Evolutionary conservation across 2,797 vertebrate species (phyloP).

Genomic region (Tenualosa ilisha): DNA sequence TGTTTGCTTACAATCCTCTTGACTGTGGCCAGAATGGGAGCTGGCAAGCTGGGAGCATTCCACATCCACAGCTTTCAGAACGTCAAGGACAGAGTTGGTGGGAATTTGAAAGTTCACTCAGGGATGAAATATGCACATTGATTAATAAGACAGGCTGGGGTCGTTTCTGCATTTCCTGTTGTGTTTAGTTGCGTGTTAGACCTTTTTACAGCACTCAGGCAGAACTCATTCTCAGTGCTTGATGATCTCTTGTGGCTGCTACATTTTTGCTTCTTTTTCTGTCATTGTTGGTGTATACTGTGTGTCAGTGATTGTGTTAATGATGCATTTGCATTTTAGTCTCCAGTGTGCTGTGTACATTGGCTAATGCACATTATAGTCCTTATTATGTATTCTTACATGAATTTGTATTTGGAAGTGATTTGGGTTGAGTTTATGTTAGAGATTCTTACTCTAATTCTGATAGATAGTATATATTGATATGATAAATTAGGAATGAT

Average conservation of each 20-base stretch:
- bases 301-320: too few relatives aligned
- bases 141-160: not conserved
- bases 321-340: too few relatives aligned
- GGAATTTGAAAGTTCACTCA: not conserved
- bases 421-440: not conserved
- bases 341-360: too few relatives aligned
- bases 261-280: not conserved
- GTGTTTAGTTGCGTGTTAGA: not conserved
- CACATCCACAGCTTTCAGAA: not conserved
- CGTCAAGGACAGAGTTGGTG: not conserved
- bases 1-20: not conserved
- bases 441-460: too few relatives aligned
- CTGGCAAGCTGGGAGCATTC: not conserved
- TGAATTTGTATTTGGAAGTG: too few relatives aligned
- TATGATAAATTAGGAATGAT: too few relatives aligned
- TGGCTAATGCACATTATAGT: too few relatives aligned
- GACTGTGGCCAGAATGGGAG: not conserved
- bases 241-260: not conserved
- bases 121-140: not conserved
- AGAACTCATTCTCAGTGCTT: not conserved
- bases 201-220: not conserved
- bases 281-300: too few relatives aligned
- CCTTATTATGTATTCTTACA: too few relatives aligned
- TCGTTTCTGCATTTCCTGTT: not conserved
- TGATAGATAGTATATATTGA: too few relatives aligned